Evolutionary conservation across 2,888 invertebrate genomes (phyloP).

Genomic region (Meteorus cinctellus): DNA sequence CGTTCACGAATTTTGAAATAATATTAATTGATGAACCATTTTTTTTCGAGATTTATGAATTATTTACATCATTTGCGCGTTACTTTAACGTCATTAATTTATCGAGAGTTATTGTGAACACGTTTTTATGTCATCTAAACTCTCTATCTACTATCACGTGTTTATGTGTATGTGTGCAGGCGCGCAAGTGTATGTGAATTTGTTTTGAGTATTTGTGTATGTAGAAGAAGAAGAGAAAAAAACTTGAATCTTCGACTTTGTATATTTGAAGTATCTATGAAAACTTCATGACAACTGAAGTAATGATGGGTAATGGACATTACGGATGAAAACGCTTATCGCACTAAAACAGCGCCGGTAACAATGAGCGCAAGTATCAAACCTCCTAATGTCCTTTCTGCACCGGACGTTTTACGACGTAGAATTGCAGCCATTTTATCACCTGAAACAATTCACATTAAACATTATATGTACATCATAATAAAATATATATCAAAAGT

Average conservation of each 20-base stretch:
- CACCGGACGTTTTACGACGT: constrained; percentile 80
- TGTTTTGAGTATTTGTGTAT: constrained; percentile 19
- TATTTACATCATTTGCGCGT: constrained; percentile 31
- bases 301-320: constrained; percentile 66
- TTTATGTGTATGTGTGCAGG: background rate
- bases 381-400: constrained; percentile 60
- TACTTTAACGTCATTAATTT: constrained; percentile 23
- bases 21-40: background rate
- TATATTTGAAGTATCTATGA: constrained; percentile 48
- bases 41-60: constrained; percentile 28
- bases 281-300: constrained; percentile 66
- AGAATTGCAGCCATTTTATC: constrained; percentile 94
- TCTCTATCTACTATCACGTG: constrained; percentile 5
- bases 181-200: constrained; percentile 8
- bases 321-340: constrained; percentile 68
- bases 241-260: constrained; percentile 21
- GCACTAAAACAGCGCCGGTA: constrained; percentile 64
- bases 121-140: constrained; percentile 17
- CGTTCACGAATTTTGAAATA: constrained; percentile 18
- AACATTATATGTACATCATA: background rate
- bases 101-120: constrained; percentile 29
- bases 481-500: background rate
- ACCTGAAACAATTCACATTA: constrained; percentile 76
- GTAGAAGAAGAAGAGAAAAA: constrained; percentile 41
- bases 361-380: constrained; percentile 64